phyloP scores from a whole-genome alignment of 2,113 vertebrate species.

The Microtus richardsoni region DNA sequence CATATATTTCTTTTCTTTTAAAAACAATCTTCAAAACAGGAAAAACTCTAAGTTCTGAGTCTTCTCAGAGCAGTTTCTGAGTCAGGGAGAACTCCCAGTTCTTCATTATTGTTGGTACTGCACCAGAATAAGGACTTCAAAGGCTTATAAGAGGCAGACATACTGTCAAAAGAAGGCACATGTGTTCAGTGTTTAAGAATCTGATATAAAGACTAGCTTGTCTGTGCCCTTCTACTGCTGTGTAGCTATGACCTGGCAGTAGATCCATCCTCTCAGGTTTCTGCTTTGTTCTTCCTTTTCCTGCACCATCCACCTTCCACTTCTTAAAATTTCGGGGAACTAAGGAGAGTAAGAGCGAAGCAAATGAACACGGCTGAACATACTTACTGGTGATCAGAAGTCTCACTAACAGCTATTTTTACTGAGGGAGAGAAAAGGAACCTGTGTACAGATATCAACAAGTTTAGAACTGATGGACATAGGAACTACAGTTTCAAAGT shows the following conservation, averaged over 20 bases:
- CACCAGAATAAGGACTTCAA: background rate
- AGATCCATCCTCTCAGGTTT: background rate
- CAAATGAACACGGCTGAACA: conserved; percentile 25
- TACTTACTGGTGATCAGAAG: background rate
- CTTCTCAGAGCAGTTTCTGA: conserved; percentile 10
- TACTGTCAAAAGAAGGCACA: background rate
- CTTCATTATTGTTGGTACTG: background rate
- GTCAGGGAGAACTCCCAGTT: background rate
- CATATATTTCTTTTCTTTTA: conserved; percentile 22
- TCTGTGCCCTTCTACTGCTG: background rate
- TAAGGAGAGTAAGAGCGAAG: conserved; percentile 12
- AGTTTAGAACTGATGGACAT: background rate
- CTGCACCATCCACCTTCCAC: background rate
- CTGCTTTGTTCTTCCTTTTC: conserved; percentile 20
- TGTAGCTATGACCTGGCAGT: background rate
- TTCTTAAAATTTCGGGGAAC: background rate
- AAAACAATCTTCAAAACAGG: conserved; percentile 29
- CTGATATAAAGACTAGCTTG: background rate
- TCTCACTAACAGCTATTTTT: background rate
- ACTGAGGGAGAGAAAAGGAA: background rate
- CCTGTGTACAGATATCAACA: background rate
- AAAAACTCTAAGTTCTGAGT: conserved; percentile 38
- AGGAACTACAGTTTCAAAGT: conserved; percentile 8
- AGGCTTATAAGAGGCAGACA: background rate
- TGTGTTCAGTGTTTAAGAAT: background rate